A percentile compares a stretch with the other conserved stretches of the same genome.
Conservation (phyloP, 2,797 vertebrate species). For the Natrix natrix region DNA sequence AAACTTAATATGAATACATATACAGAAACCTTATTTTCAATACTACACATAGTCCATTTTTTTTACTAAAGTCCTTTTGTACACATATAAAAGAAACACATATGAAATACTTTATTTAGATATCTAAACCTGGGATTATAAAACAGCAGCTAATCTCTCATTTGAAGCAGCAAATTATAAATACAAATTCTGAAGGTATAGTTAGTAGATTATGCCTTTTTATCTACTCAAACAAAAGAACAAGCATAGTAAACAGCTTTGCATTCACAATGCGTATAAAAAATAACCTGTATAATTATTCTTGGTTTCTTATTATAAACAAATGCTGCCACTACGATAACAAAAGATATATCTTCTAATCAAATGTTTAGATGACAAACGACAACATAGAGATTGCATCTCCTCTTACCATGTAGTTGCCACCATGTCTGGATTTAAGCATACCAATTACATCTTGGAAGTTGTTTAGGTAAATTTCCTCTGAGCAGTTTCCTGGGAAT, state of each 20-base stretch:
- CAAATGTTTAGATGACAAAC: neutral
- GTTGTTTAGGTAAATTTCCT: slow-evolving; percentile 87
- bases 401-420: slow-evolving; percentile 91
- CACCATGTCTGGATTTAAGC: slow-evolving; percentile 94
- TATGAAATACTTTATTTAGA: neutral
- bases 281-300: too few species aligned
- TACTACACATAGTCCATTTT: neutral
- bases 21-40: neutral
- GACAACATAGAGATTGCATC: neutral
- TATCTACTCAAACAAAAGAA: too few species aligned
- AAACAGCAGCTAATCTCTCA: neutral
- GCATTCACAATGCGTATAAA: too few species aligned
- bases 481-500: slow-evolving; percentile 84
- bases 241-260: too few species aligned
- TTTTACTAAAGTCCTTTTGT: neutral
- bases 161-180: neutral
- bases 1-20: neutral
- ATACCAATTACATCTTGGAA: slow-evolving; percentile 91
- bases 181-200: too few species aligned
- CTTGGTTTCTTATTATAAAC: too few species aligned
- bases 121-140: neutral
- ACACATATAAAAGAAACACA: neutral
- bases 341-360: neutral
- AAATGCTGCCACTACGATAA: too few species aligned
- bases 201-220: too few species aligned